These are phyloP conservation scores for Luperina testacea DNA, from an alignment of 2,888 invertebrate species.

Conservation along the genomic window DNA sequence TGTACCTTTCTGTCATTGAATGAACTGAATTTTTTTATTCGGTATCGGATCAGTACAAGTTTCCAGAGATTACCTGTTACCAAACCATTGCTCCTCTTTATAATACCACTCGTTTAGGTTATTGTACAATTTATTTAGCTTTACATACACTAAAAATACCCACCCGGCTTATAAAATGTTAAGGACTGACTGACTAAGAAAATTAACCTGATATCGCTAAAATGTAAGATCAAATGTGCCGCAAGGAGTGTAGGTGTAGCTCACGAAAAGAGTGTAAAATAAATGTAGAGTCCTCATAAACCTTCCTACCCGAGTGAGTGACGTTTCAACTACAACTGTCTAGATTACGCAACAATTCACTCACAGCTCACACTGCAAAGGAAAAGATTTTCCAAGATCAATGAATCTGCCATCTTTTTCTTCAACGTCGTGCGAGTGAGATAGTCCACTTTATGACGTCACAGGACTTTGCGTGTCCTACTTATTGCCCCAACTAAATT, in stretches of 20 bases:
- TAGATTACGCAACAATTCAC: slow-evolving; percentile 4
- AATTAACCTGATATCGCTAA: not conserved
- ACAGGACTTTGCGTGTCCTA: slow-evolving; percentile 72
- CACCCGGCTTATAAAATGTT: not conserved
- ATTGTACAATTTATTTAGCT: not conserved
- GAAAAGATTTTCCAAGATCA: slow-evolving; percentile 64
- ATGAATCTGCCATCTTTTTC: slow-evolving; percentile 74
- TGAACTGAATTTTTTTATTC: not conserved
- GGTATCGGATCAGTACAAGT: not conserved
- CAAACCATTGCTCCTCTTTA: not conserved
- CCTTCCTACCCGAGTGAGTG: not conserved
- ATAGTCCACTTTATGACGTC: slow-evolving; percentile 76
- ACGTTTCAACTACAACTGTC: slow-evolving; percentile 8
- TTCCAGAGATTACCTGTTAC: not conserved
- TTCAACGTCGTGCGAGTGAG: slow-evolving; percentile 63
- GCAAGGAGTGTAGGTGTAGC: no score
- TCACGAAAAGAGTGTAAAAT: not conserved
- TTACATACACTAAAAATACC: not conserved
- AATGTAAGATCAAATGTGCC: not conserved
- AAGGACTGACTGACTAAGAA: not conserved
- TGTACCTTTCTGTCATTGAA: not conserved
- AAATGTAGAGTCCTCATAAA: not conserved
- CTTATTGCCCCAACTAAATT: slow-evolving; percentile 65
- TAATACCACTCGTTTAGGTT: not conserved
- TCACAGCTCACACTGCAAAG: slow-evolving; percentile 24